Evolutionary conservation across 1,140 invertebrate genomes (phyloP).

Genomic region (Drosophila pruinosa): DNA sequence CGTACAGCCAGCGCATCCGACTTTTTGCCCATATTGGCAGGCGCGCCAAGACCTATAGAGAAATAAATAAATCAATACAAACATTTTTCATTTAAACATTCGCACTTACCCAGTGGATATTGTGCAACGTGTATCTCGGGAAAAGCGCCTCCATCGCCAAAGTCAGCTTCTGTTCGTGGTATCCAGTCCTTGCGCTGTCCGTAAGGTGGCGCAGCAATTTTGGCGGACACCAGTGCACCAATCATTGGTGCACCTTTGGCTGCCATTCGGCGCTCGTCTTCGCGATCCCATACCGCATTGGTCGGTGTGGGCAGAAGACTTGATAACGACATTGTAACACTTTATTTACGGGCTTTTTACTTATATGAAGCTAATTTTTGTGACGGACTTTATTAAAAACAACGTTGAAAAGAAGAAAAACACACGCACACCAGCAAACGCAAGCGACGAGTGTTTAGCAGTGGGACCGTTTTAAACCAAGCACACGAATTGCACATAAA

Average conservation of each 20-base stretch:
- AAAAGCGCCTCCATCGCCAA: constrained; percentile 98
- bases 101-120: constrained; percentile 91
- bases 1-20: constrained; percentile 97
- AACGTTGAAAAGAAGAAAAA: constrained; percentile 22
- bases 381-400: constrained; percentile 7
- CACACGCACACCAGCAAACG: constrained; percentile 5
- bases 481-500: background rate
- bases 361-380: background rate
- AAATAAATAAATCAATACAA: background rate
- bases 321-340: constrained; percentile 70
- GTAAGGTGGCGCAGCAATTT: constrained; percentile 96
- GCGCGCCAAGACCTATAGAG: constrained; percentile 88
- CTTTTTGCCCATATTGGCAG: constrained; percentile 86
- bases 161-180: constrained; percentile 93
- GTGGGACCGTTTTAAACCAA: background rate
- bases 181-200: constrained; percentile 97
- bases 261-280: constrained; percentile 90
- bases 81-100: background rate
- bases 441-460: background rate
- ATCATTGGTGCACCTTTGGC: constrained; percentile 85
- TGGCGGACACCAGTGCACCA: constrained; percentile 90
- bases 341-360: background rate
- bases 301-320: constrained; percentile 93
- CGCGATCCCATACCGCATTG: constrained; percentile 93
- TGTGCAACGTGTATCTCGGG: constrained; percentile 99